Conservation (phyloP, 1,140 invertebrate genomes). For the Drosophila subpulchrella region DNA sequence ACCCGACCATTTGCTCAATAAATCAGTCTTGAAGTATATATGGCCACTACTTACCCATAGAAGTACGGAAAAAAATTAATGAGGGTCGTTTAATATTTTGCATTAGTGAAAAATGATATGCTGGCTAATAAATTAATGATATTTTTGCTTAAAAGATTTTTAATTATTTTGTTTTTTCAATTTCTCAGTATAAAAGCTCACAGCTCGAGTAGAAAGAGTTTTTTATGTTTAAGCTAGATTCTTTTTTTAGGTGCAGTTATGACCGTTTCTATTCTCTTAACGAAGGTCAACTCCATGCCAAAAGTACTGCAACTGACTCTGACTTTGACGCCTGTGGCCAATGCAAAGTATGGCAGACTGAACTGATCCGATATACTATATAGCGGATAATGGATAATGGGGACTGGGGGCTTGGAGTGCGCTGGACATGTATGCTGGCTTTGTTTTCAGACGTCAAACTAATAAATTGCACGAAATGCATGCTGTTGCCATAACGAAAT, state of each 20-base stretch:
- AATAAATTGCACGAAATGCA: constrained; percentile 46
- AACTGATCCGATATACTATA: constrained; percentile 36
- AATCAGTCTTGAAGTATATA: constrained; percentile 37
- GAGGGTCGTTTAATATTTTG: not conserved
- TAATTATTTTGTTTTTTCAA: not conserved
- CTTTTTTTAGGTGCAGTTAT: constrained; percentile 23
- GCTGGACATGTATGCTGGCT: constrained; percentile 52
- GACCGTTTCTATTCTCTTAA: constrained; percentile 60
- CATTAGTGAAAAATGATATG: not conserved
- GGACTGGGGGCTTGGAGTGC: constrained; percentile 5
- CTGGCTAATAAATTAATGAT: no score
- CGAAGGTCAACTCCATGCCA: constrained; percentile 68
- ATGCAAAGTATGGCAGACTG: constrained; percentile 33
- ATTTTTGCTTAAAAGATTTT: not conserved
- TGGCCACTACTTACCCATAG: constrained; percentile 25
- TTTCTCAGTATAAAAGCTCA: not conserved
- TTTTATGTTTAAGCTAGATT: no score
- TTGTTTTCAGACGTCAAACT: constrained; percentile 43
- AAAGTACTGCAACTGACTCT: constrained; percentile 41
- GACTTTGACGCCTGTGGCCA: constrained; percentile 56
- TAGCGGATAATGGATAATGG: not conserved
- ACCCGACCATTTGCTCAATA: constrained; percentile 39
- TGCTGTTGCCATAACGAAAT: constrained; percentile 35
- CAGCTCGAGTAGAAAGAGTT: no score
- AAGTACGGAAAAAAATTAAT: not conserved